A percentile compares a stretch with the other conserved stretches of the same genome.
These are phyloP conservation scores for Equus przewalskii DNA, from an alignment of 2,113 vertebrate genomes.

Conservation along the genomic window DNA sequence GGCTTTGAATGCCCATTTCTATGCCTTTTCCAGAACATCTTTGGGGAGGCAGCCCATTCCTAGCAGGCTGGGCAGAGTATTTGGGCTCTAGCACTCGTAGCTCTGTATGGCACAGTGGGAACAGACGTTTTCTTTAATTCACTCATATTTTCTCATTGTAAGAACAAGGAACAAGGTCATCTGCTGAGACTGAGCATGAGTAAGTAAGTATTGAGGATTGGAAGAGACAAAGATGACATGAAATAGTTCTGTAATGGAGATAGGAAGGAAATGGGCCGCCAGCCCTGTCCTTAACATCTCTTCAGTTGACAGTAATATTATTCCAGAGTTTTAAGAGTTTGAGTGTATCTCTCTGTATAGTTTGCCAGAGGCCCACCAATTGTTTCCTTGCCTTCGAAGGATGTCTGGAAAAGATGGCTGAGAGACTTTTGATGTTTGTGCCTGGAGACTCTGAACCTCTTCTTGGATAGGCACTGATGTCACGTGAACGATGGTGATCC, in stretches of 20 bases:
- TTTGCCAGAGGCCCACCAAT: neutral
- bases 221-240: neutral
- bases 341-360: neutral
- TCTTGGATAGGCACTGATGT: neutral
- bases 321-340: neutral
- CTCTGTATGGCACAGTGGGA: too few species aligned
- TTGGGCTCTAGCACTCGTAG: fast-evolving
- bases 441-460: neutral
- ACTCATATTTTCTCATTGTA: neutral
- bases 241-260: neutral
- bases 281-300: neutral
- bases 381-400: neutral
- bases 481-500: neutral
- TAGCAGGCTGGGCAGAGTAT: neutral
- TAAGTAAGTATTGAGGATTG: neutral
- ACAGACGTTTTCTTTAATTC: neutral
- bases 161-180: neutral
- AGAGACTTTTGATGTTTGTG: neutral
- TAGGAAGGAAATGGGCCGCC: neutral
- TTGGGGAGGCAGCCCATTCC: neutral
- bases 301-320: neutral
- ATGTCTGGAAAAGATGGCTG: neutral
- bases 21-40: too few species aligned
- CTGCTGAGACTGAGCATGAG: neutral
- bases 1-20: neutral